phyloP scores from a whole-genome alignment of 2,797 vertebrate genomes.

The Fringilla coelebs region DNA sequence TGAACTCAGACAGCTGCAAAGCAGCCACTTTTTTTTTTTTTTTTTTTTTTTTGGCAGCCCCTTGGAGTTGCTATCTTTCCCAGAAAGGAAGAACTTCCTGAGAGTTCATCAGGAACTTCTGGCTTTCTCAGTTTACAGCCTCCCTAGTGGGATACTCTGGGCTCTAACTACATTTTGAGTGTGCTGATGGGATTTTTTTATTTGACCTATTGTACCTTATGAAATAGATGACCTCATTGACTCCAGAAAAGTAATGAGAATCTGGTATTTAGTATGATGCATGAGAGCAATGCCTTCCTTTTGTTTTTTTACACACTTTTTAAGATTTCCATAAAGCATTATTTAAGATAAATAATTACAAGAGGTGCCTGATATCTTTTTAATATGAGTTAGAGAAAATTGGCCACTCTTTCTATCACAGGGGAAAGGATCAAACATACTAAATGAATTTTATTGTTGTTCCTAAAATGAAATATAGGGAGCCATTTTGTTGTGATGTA shows the following conservation, averaged over 20 bases:
- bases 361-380: background rate
- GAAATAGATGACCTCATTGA: background rate
- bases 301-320: background rate
- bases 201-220: background rate
- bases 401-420: background rate
- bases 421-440: background rate
- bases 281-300: background rate
- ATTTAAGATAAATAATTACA: background rate
- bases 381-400: background rate
- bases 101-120: background rate
- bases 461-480: background rate
- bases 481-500: background rate
- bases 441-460: background rate
- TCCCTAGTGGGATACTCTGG: background rate
- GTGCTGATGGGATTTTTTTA: background rate
- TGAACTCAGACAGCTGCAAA: background rate
- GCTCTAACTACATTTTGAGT: background rate
- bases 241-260: background rate
- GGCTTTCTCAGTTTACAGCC: background rate
- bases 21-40: accelerated
- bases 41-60: background rate
- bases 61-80: background rate
- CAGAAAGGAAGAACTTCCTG: background rate
- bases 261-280: background rate
- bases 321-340: background rate